Conservation (phyloP, 2,888 invertebrate species). For the Minunthozetes semirufus region DNA sequence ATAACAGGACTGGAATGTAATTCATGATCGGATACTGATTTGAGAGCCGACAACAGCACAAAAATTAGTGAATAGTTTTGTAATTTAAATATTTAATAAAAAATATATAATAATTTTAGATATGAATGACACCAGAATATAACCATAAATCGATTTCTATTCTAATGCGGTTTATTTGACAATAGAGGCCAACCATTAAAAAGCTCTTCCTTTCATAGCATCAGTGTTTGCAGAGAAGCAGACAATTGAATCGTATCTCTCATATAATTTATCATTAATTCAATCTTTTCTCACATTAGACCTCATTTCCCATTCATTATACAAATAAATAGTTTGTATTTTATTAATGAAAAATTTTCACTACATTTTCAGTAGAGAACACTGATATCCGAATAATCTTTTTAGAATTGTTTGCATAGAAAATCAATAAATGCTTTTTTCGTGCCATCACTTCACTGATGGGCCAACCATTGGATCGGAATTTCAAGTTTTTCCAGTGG, state of each 20-base stretch:
- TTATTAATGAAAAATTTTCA: conserved; percentile 4
- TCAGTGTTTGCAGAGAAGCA: not conserved
- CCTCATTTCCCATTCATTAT: conserved; percentile 9
- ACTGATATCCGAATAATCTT: conserved; percentile 5
- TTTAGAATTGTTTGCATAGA: not conserved
- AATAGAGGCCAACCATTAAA: conserved; percentile 10
- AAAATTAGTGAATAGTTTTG: not conserved
- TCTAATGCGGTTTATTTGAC: not conserved
- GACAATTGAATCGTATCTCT: conserved; percentile 22
- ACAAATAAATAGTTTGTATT: not conserved
- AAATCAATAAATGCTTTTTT: not conserved
- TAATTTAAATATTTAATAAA: conserved; percentile 6
- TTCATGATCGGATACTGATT: not conserved
- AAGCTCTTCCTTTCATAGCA: not conserved
- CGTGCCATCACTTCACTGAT: not conserved
- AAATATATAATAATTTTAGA: not conserved
- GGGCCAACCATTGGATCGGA: not conserved
- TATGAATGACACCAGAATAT: not conserved
- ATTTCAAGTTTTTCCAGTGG: not conserved
- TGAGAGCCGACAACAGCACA: not conserved
- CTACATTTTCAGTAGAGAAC: not conserved
- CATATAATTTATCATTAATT: conserved; percentile 14
- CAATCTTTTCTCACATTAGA: conserved; percentile 10
- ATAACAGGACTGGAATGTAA: not conserved
- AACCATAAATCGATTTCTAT: not conserved